Percentiles rank a stretch among this genome's conserved stretches.
These are phyloP conservation scores for Byasa hedistus DNA, from an alignment of 2,888 invertebrate genomes.

Conservation along the genomic window DNA sequence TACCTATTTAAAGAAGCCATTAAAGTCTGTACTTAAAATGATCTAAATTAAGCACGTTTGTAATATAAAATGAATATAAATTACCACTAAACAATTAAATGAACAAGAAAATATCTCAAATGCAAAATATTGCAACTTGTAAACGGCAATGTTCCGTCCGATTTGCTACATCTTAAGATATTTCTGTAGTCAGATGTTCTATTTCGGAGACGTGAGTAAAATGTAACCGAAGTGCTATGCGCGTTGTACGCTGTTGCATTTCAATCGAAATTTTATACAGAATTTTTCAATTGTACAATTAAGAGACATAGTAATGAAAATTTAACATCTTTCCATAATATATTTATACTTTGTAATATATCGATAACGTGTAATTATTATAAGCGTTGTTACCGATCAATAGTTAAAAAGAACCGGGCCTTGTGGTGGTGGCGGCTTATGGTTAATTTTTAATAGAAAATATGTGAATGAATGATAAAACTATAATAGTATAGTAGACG, in stretches of 20 bases:
- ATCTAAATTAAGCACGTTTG: too few relatives aligned
- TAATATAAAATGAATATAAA: neutral
- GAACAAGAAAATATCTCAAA: neutral
- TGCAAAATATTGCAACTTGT: neutral
- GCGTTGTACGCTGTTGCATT: constrained; percentile 7
- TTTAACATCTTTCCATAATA: neutral
- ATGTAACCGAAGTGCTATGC: constrained; percentile 10
- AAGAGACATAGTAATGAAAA: too few relatives aligned
- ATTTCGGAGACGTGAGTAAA: constrained; percentile 13
- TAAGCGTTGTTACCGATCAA: neutral
- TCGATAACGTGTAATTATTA: neutral
- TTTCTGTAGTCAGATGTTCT: constrained; percentile 8
- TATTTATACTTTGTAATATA: neutral
- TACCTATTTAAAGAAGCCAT: too few relatives aligned
- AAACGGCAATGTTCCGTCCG: constrained; percentile 1
- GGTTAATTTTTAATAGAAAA: neutral
- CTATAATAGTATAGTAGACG: too few relatives aligned
- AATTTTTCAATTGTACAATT: neutral
- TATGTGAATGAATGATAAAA: too few relatives aligned
- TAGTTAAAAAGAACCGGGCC: neutral
- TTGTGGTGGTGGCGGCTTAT: neutral
- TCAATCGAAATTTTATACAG: neutral
- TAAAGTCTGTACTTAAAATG: too few relatives aligned
- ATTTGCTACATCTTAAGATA: constrained; percentile 11
- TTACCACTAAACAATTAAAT: neutral